Evolutionary conservation across 2,888 invertebrate species (phyloP).

Genomic region (Doris montereyensis): DNA sequence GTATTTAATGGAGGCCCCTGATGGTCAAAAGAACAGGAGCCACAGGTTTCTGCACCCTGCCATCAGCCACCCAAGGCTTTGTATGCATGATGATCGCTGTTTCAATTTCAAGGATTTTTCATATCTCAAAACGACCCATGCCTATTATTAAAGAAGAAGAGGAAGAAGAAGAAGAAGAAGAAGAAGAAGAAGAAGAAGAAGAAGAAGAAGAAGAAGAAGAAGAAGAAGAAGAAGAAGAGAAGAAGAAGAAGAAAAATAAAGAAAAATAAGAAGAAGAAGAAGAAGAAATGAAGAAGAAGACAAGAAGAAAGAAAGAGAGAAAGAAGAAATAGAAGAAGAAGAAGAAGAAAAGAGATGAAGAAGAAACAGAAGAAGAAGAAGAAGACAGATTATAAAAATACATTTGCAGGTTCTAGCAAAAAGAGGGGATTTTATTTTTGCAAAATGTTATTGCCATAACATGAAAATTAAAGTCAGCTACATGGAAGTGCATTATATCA

Average conservation of each 20-base stretch:
- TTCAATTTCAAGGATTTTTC: too few relatives aligned
- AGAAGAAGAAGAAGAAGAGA: background rate
- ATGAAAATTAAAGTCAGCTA: too few relatives aligned
- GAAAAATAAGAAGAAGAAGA: background rate
- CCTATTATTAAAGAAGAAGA: background rate
- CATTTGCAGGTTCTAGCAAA: too few relatives aligned
- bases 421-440: too few relatives aligned
- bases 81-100: too few relatives aligned
- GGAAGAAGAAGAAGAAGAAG: background rate
- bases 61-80: too few relatives aligned
- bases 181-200: background rate
- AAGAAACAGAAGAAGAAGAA: background rate
- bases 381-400: background rate
- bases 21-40: too few relatives aligned
- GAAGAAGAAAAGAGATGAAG: background rate
- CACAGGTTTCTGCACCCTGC: too few relatives aligned
- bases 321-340: background rate
- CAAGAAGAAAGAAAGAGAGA: background rate
- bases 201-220: background rate
- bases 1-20: too few relatives aligned
- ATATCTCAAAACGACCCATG: too few relatives aligned
- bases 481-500: too few relatives aligned
- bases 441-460: too few relatives aligned
- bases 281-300: background rate
- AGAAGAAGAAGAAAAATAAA: background rate